Evolutionary conservation across 2,797 vertebrate species (phyloP), one percentile per base, ranked within the genome.

Genomic region (Bovichtus variegatus): DNA sequence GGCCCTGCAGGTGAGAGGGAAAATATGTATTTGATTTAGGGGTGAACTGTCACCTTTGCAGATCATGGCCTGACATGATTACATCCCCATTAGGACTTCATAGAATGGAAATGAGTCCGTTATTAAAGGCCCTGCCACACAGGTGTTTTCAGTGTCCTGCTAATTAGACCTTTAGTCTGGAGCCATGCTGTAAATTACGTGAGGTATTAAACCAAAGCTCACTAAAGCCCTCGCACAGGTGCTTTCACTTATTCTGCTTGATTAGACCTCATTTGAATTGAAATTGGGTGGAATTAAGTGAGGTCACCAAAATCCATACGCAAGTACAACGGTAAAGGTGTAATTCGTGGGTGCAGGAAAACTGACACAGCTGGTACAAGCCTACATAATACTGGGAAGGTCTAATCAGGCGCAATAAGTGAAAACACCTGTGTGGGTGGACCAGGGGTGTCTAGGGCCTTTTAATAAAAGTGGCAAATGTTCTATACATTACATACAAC

Each of bases 211-310:
- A 58, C 6, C 6, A 3, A 31, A 46, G n/a, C n/a, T n/a, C n/a
- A n/a, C n/a, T n/a, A n/a, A n/a, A n/a, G n/a, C n/a, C n/a, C n/a
- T 9, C 41, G 55, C 71, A 29, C 60, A 59, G 61, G 25, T 58
- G 19, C 41, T 49, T 9, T 21, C 13, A 23, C 9, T 34, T 31
- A 9, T 7, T 15, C 21, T 3, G 11, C 2, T 34, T 13, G 25
- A 31, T 53, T 34, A 25, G 10, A 44, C 34, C 10, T 44, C 21
- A 7, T 12, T 34, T 12, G 1, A 27, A 4, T 16, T 29, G 9
- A 19, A n/a, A 9, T 34, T 34, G 0, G 18, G 23, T 50, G 34
- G 12, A n/a, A 23, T 9, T 23, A 1, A 16, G 13, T 10, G 31
- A 55, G 23, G n/a, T 43, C n/a, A 60, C n/a, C 1, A 16, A 34